Base-by-base conservation (phyloP, 2,888 invertebrate species). In the Corbicula japonica region DNA sequence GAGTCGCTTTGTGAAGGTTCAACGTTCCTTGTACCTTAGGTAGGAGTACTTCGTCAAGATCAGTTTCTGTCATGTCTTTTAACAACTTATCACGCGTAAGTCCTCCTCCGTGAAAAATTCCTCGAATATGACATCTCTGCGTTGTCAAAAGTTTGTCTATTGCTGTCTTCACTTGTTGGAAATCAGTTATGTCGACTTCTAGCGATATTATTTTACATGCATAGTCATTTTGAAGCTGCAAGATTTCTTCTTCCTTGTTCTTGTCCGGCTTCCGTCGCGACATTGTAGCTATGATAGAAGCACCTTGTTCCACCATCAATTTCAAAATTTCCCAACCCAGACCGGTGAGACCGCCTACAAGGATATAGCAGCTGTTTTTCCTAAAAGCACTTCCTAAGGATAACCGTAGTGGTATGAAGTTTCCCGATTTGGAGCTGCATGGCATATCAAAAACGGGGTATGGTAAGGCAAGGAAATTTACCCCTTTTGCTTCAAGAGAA, bases 271-370 rank as follows among this genome's bases (percentile, higher is more conserved):
- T 21, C 38, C 87, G 73, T 54, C 90, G 76, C 32, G 86, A 86
- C 6, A 90, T n/a, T 23, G 83, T 80, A n/a, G 76, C 83, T 1
- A 89, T 65, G 23, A 68, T 38, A 0, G 86, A 84, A 34, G 88
- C 90, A 2, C 87, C 86, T 18, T 66, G 63, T 58, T 75, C 68
- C 2, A 85, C 85, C 38, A 90, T 70, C 28, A 82, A 74, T 12
- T 78, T 70, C 1, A 88, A 76, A 34, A 86, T 66, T n/a, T 86
- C 85, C 89, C 89, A 89, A 4, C 90, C 90, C 1, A 90, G 76
- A 3, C 90, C 90, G 5, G 87, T 88, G 12, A 87, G 76, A 2
- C 90, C 89, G 15, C 90, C 90, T 8, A 89, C 84, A 18, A 88
- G 82, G 12, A 90, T 56, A 56, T 90, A 90, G 18, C 76, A 69